Evolutionary conservation across 2,797 vertebrate genomes (phyloP).

Genomic region (Ficedula albicollis): DNA sequence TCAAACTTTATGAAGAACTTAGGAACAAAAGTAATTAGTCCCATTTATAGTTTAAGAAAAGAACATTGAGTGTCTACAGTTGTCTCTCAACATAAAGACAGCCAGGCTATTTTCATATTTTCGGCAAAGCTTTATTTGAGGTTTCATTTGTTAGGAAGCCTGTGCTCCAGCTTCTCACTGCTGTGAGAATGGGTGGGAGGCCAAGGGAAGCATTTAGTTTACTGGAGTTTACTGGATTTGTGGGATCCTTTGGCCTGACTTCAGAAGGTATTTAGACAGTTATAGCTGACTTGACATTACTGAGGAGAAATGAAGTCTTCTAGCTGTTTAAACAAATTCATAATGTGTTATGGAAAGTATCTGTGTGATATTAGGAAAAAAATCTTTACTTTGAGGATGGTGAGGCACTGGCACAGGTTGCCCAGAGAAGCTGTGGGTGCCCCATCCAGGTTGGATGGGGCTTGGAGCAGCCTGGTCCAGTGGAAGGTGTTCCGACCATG

Average conservation of each 20-base stretch:
- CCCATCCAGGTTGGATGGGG: background rate
- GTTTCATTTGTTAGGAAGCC: background rate
- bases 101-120: background rate
- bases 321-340: background rate
- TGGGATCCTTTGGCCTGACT: conserved; percentile 21
- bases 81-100: background rate
- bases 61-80: background rate
- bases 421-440: background rate
- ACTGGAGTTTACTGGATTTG: conserved; percentile 50
- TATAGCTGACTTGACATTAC: conserved; percentile 16
- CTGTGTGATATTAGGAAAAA: background rate
- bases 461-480: background rate
- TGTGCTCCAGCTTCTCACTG: background rate
- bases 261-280: background rate
- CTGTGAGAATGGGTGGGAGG: background rate
- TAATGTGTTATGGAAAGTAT: background rate
- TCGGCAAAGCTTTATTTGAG: background rate
- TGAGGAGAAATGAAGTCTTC: background rate
- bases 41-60: background rate
- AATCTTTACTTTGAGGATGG: background rate
- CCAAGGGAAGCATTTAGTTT: background rate
- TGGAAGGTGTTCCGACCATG: background rate
- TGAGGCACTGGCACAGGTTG: background rate
- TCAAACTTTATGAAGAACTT: background rate
- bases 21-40: background rate